Percentiles rank a stretch among this genome's conserved stretches.
phyloP scores from a whole-genome alignment of 2,888 invertebrate genomes.

The Lutraria lutraria region DNA sequence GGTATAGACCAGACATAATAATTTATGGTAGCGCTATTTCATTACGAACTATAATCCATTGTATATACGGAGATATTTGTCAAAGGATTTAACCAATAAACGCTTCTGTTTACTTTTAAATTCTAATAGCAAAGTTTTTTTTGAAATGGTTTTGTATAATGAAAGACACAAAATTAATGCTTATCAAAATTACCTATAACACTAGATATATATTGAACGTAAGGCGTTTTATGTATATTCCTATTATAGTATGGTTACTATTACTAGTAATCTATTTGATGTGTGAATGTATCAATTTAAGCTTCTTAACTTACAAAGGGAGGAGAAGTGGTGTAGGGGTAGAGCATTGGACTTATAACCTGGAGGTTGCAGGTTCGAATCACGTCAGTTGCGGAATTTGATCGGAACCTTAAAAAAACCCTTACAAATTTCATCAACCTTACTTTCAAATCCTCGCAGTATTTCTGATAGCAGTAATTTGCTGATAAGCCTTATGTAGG shows the following conservation, averaged over 20 bases:
- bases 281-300: not conserved
- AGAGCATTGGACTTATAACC: too few relatives aligned
- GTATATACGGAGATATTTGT: constrained; percentile 9
- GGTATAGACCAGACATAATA: not conserved
- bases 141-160: not conserved
- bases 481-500: too few relatives aligned
- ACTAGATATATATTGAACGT: not conserved
- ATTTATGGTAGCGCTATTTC: not conserved
- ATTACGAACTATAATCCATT: constrained; percentile 33
- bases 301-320: not conserved
- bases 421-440: too few relatives aligned
- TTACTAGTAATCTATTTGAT: not conserved
- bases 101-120: constrained; percentile 27
- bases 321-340: too few relatives aligned
- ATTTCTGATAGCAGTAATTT: too few relatives aligned
- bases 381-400: too few relatives aligned
- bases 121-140: not conserved
- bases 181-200: not conserved
- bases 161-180: not conserved
- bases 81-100: constrained; percentile 28
- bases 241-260: not conserved
- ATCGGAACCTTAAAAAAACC: too few relatives aligned
- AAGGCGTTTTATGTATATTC: not conserved
- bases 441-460: too few relatives aligned
- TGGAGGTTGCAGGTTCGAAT: too few relatives aligned